A percentile compares a stretch with the other conserved stretches of the same genome.
phyloP scores from a whole-genome alignment of 1,140 invertebrate genomes.

The Cryptotermes secundus region DNA sequence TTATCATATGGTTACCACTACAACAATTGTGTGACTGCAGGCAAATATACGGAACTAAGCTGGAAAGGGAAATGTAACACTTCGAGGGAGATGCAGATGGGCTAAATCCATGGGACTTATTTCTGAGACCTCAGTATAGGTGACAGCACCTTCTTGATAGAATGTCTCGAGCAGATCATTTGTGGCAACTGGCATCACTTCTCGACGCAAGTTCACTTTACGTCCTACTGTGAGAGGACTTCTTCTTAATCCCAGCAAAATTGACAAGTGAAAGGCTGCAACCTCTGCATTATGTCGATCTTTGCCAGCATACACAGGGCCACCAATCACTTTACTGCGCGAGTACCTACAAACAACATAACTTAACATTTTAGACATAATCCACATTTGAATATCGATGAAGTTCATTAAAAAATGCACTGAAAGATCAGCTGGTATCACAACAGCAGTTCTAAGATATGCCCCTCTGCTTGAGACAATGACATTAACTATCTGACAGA shows the following conservation, averaged over 20 bases:
- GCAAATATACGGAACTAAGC: too few relatives aligned
- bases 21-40: too few relatives aligned
- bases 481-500: too few relatives aligned
- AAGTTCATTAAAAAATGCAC: conserved; percentile 4
- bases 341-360: conserved; percentile 56
- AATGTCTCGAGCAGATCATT: conserved; percentile 63
- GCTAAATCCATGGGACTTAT: too few relatives aligned
- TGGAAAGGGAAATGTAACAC: too few relatives aligned
- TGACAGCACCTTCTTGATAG: conserved; percentile 46
- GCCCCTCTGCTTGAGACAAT: too few relatives aligned
- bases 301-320: conserved; percentile 81
- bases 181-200: conserved; percentile 71
- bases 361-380: neutral
- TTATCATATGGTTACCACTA: too few relatives aligned
- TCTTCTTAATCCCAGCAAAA: conserved; percentile 73
- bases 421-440: neutral
- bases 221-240: conserved; percentile 78
- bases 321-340: conserved; percentile 71
- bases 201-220: conserved; percentile 69
- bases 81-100: too few relatives aligned
- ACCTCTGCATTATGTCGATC: conserved; percentile 94
- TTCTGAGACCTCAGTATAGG: too few relatives aligned
- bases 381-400: conserved; percentile 6
- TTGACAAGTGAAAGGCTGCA: conserved; percentile 87
- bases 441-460: too few relatives aligned